Base-by-base conservation (phyloP, 2,113 vertebrate genomes). In the Ornithorhynchus anatinus region DNA sequence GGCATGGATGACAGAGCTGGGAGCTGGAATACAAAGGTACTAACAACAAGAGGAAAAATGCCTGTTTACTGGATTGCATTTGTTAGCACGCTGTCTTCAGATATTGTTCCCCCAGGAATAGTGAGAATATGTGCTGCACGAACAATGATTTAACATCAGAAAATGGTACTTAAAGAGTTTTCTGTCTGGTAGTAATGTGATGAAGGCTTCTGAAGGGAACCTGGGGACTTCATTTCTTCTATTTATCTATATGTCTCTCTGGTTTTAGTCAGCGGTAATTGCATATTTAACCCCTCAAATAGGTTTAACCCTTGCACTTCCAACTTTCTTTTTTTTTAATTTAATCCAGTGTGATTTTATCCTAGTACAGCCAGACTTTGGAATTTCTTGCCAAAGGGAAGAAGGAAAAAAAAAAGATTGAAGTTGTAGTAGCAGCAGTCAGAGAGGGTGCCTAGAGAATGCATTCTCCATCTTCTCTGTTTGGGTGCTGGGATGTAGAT, bases 111-210 rank as follows among this genome's bases (percentile, higher is more conserved):
- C 92, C 74, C 73, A 93, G 93, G 94, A 94, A 69, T 69, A 86
- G 82, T 38, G 77, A 79, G 90, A 85, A 87, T 91, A 86, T 89
- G 91, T 89, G 89, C 86, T 75, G 89, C 71, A 54, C 66, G 89
- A 90, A 88, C 85, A 82, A 82, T 92, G 94, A 92, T 94, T 93
- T 94, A 94, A 93, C 93, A 91, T 93, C 91, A 93, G 92, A 94
- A 94, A 93, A 93, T 90, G 89, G 89, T 88, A 88, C 93, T 93
- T 93, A 92, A 89, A 93, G 93, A 92, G 85, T 92, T 91, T 90
- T 92, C 92, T 93, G 92, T 92, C 91, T 92, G 84, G 76, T 92
- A 85, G 90, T 92, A 90, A 91, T 85, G 84, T 82, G 90, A 92
- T 89, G 88, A 91, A 91, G 88, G 90, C 87, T 89, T 89, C 86